A percentile compares a stretch with the other conserved stretches of the same genome.
These are phyloP conservation scores for Micrastur ruficollis DNA, from an alignment of 2,797 vertebrate genomes.

Conservation along the genomic window DNA sequence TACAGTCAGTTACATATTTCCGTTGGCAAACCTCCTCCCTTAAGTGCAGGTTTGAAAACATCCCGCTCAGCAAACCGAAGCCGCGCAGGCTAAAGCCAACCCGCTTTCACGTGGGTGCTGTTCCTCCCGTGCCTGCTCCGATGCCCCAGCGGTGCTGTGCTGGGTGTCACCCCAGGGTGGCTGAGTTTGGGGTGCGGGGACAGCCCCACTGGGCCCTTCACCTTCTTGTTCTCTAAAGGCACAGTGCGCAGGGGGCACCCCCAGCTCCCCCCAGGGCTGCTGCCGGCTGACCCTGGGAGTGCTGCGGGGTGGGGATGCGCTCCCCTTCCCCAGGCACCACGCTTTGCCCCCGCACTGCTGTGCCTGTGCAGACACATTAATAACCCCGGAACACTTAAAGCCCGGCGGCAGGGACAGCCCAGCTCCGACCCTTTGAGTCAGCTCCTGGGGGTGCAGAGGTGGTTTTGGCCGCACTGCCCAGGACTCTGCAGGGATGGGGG, in stretches of 20 bases:
- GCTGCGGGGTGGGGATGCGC: neutral
- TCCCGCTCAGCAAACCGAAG: neutral
- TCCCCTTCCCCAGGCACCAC: neutral
- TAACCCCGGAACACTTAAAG: neutral
- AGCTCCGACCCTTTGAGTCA: neutral
- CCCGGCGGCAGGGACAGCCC: neutral
- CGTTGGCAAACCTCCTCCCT: conserved; percentile 62
- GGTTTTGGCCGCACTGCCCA: neutral
- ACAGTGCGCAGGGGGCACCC: neutral
- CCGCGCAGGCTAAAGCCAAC: neutral
- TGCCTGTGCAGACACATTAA: rapidly evolving
- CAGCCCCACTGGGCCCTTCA: neutral
- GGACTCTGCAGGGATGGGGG: rapidly evolving
- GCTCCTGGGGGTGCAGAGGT: neutral
- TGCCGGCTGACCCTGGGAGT: rapidly evolving
- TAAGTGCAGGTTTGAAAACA: conserved; percentile 48
- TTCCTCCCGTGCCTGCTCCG: rapidly evolving
- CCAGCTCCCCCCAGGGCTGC: neutral
- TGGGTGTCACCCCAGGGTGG: neutral
- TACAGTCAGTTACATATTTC: conserved; percentile 69
- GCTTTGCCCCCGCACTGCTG: rapidly evolving
- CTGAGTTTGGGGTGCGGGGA: neutral
- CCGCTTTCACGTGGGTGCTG: rapidly evolving
- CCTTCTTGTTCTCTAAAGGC: neutral
- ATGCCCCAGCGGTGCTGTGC: neutral